Conservation (phyloP, 1,140 invertebrate genomes). For the Hypothenemus hampei region DNA sequence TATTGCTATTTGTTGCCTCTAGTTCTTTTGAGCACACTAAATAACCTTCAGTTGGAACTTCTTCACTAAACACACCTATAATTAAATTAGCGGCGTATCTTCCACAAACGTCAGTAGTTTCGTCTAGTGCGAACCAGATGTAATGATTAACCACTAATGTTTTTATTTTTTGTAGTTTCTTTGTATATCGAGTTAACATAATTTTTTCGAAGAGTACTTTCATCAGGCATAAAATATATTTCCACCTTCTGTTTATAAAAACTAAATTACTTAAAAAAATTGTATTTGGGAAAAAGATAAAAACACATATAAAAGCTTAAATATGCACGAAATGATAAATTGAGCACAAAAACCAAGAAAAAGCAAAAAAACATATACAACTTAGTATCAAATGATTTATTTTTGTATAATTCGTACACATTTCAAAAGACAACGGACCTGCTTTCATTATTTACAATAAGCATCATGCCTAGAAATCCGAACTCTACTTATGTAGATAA, state of each 20-base stretch:
- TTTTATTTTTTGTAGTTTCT: no score
- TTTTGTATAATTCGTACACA: no score
- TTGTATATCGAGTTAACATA: no score
- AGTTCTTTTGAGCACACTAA: not conserved
- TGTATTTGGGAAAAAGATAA: not conserved
- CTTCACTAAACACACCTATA: not conserved
- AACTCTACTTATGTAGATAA: not conserved
- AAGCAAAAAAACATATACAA: conserved; percentile 1
- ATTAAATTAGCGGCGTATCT: conserved; percentile 3
- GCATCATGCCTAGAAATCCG: conserved; percentile 1
- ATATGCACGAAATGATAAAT: not conserved
- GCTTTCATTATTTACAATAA: not conserved
- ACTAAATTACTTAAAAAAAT: not conserved
- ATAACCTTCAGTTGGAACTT: not conserved
- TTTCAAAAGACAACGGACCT: no score
- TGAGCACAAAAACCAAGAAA: not conserved
- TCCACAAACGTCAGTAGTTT: conserved; percentile 3
- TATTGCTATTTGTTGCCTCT: conserved; percentile 2
- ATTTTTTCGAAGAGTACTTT: no score
- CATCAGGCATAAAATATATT: conserved; percentile 12
- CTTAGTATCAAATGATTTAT: no score
- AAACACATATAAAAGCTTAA: not conserved
- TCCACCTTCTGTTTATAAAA: not conserved
- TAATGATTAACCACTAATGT: not conserved
- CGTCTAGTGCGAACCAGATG: not conserved